Percentiles rank a stretch among this genome's conserved stretches.
Evolutionary conservation across 2,888 invertebrate species (phyloP).

Genomic region (Lysandra bellargus): DNA sequence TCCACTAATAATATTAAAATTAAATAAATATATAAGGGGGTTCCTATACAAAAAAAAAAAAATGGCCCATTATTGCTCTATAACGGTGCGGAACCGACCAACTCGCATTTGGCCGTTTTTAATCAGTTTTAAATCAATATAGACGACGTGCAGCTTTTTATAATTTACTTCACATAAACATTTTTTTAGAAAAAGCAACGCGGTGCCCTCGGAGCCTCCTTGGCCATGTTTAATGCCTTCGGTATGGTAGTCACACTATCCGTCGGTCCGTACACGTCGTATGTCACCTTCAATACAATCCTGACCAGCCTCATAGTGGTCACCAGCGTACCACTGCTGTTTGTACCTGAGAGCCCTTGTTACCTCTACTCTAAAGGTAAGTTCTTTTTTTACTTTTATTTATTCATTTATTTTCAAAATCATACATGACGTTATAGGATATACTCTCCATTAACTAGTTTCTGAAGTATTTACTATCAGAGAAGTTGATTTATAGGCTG

Average conservation of each 20-base stretch:
- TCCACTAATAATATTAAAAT: too few relatives aligned
- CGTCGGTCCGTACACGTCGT: constrained; percentile 56
- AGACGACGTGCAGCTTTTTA: too few relatives aligned
- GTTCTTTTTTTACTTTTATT: neutral
- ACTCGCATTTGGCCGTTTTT: too few relatives aligned
- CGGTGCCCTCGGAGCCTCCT: constrained; percentile 55
- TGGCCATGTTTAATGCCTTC: constrained; percentile 56
- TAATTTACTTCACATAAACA: too few relatives aligned
- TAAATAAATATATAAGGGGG: too few relatives aligned
- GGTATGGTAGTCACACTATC: constrained; percentile 56
- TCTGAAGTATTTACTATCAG: neutral
- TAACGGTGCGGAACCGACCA: too few relatives aligned
- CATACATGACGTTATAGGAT: too few relatives aligned
- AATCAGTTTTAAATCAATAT: too few relatives aligned
- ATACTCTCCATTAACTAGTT: neutral
- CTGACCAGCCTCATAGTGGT: constrained; percentile 43
- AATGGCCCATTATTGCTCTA: too few relatives aligned
- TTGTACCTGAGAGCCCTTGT: constrained; percentile 59
- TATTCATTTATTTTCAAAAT: too few relatives aligned
- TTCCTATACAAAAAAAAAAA: too few relatives aligned
- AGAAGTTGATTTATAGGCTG: too few relatives aligned
- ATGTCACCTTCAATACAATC: constrained; percentile 50
- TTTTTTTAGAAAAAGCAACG: constrained; percentile 59
- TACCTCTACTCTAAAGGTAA: constrained; percentile 58
- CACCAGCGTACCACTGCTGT: constrained; percentile 49